phyloP scores from a whole-genome alignment of 2,797 vertebrate genomes.

The Malurus leucopterus region DNA sequence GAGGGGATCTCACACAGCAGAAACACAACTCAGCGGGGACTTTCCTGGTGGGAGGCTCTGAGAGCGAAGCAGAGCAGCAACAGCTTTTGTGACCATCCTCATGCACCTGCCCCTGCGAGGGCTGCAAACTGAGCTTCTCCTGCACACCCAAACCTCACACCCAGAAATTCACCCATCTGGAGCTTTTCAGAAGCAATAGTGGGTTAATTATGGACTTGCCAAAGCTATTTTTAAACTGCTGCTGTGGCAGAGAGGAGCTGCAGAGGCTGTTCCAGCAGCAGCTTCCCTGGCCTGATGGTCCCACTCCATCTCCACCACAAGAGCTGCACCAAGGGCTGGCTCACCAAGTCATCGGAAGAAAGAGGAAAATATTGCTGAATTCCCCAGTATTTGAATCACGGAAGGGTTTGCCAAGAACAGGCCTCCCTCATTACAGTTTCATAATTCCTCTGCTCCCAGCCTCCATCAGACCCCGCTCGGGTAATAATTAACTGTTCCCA shows the following conservation, averaged over 20 bases:
- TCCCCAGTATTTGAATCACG: constrained; percentile 68
- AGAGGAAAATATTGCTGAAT: not conserved
- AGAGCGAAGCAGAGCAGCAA: not conserved
- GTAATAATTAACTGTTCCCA: constrained; percentile 51
- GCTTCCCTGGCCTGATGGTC: not conserved
- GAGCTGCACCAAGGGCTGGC: not conserved
- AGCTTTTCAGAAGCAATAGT: not conserved
- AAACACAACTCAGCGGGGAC: not conserved
- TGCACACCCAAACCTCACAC: not conserved
- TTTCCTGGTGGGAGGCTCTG: not conserved
- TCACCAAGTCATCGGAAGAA: constrained; percentile 2
- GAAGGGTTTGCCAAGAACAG: constrained; percentile 71
- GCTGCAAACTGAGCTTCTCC: not conserved
- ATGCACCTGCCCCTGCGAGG: not conserved
- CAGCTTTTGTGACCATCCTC: not conserved
- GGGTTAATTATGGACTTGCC: not conserved
- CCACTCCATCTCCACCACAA: not conserved
- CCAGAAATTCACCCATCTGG: not conserved
- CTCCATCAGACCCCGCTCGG: constrained; percentile 56
- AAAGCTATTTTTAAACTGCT: not conserved
- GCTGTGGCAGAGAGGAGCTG: not conserved
- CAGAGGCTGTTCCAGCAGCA: not conserved
- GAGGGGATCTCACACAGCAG: not conserved
- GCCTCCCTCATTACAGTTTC: constrained; percentile 69
- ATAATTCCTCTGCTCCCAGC: constrained; percentile 56